Base-by-base conservation (phyloP, 2,888 invertebrate species). In the Orthonychiurus folsomi region DNA sequence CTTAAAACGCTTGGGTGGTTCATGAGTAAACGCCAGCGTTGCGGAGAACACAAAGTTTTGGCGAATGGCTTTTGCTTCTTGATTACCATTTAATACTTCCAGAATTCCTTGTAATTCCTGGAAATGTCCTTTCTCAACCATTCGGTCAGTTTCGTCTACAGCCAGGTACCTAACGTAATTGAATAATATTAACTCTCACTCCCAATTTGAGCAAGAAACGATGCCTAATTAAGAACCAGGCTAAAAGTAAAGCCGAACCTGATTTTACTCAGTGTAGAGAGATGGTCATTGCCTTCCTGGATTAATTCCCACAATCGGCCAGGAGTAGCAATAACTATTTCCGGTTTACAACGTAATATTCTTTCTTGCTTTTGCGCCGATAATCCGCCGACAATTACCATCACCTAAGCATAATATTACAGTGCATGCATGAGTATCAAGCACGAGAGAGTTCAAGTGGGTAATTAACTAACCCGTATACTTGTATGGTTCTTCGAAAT, bases 31-130 rank as follows among this genome's bases (percentile, higher is more conserved):
- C 0, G 96, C 93, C 28, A 99, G 80, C 0, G 99, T 99, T 18
- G 99, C 99, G 0, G 97, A 99, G 80, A 96, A 97, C 0, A 99
- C 89, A 75, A 97, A 93, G 75, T 89, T 95, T 79, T 99, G 96
- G 1, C 96, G 79, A 47, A 80, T 74, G 23, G 81, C 79, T 50
- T 81, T 82, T 61, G 64, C 63, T 0, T 74, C 75, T 50, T 84
- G 83, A 72, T 87, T 85, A 18, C 79, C 78, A 77, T 96, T 94
- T 3, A 97, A 80, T 0, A 85, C 79, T 69, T 88, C 88, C 2
- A 99, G 76, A 50, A 99, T 78, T 18, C 86, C 83, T 24, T 87
- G 84, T 1, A 99, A 77, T 78, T 99, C 97, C 69, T 89, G 86
- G 77, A 97, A 99, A 76, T 99, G 97, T 0, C 93, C 93, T 70